Base-by-base conservation (phyloP, 2,113 vertebrate genomes). In the Nothobranchius furzeri region DNA sequence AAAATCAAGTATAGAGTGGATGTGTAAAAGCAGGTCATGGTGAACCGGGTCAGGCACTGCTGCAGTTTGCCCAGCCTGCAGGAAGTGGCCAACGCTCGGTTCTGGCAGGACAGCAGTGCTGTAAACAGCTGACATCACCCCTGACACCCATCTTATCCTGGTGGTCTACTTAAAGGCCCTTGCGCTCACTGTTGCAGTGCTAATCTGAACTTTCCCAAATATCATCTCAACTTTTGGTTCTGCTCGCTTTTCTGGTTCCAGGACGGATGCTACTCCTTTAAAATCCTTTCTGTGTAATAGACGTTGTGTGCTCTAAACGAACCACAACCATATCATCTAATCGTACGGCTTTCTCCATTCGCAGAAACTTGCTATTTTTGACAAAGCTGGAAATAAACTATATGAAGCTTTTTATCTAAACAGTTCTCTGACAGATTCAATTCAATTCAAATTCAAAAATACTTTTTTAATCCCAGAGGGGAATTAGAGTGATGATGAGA, bases 151-250 rank as follows among this genome's bases (percentile, higher is more conserved):
- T 55, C 67, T 55, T 69, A 59, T 45, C 63, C 24, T 9, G 13
- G 50, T 70, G 60, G 50, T 68, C 70, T 73, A 85, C 83, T 85
- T 79, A 84, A 76, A 80, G 61, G 20, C 53, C 51, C 51, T 73
- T 57, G 63, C 7, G 2, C 62, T 66, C 63, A 60, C 30, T 30
- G 30, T 30, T 30, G 30, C 57, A 10, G 10, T 6, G 35, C n/a
- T 8, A 17, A 40, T 40, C 58, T 12, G 12, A 71, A 64, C 46
- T 60, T 46, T 50, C 46, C 12, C 72, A 40, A 40, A 7, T 6
- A 7, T 25, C 47, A 30, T 42, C 24, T 37, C 43, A 11, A 47
- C 49, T 65, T 68, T 3, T 68, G 56, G 60, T 58, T 67, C 64
- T 56, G 46, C 15, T 73, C 52, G 56, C 52, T 82, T 75, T 70